Conservation (phyloP, 2,888 invertebrate genomes). For the Agonopterix subpropinquella region DNA sequence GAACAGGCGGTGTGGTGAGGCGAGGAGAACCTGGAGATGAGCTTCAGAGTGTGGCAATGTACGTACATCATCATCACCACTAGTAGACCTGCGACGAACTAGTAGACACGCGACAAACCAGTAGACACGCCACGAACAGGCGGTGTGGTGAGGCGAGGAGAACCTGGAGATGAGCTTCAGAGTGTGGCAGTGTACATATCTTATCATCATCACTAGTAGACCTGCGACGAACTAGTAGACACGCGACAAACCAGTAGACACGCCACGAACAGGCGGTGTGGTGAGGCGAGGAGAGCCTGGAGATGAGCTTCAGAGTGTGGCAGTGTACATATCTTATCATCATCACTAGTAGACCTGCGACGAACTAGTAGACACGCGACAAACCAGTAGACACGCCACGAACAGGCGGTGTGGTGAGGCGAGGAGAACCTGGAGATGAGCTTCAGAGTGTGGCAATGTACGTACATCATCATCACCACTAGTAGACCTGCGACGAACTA, state of each 20-base stretch:
- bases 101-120: too few species aligned
- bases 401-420: constrained; percentile 98
- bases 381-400: constrained; percentile 81
- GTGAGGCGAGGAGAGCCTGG: constrained; percentile 98
- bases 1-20: too few species aligned
- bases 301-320: too few species aligned
- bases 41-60: constrained; percentile 91
- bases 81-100: neutral
- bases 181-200: too few species aligned
- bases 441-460: constrained; percentile 89
- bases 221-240: too few species aligned
- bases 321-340: too few species aligned
- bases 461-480: constrained; percentile 17
- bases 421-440: constrained; percentile 99
- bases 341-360: too few species aligned
- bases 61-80: constrained; percentile 15
- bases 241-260: constrained; percentile 41
- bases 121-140: constrained; percentile 83
- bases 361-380: constrained; percentile 77
- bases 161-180: constrained; percentile 98
- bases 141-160: constrained; percentile 98
- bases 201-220: too few species aligned
- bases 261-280: constrained; percentile 98
- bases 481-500: too few species aligned
- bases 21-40: constrained; percentile 98